A percentile compares a stretch with the other conserved stretches of the same genome.
Conservation (phyloP, 2,888 invertebrate genomes). For the Gryllus longicercus region DNA sequence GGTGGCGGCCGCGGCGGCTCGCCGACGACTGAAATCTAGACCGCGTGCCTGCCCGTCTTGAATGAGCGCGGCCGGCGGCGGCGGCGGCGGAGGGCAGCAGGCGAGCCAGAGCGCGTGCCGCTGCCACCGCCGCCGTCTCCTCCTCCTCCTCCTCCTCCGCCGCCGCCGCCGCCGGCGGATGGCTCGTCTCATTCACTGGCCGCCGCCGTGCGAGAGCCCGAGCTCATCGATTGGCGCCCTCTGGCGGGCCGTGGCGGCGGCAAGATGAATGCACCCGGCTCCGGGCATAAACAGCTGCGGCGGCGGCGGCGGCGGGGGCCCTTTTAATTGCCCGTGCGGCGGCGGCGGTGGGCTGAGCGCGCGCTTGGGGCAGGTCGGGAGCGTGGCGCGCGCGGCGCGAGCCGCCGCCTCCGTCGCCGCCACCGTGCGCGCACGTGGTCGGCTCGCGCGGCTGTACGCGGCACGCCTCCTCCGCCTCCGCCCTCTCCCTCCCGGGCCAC, state of each 20-base stretch:
- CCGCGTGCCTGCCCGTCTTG: slow-evolving; percentile 7
- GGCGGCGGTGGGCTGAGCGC: background rate
- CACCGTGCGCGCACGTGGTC: no score
- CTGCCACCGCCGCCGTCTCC: background rate
- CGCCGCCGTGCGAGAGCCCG: background rate
- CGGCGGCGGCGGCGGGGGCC: background rate
- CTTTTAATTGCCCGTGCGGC: slow-evolving; percentile 7
- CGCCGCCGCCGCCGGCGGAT: background rate
- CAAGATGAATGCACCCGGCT: background rate
- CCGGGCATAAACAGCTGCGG: slow-evolving; percentile 17
- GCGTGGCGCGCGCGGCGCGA: no score
- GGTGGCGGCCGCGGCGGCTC: background rate
- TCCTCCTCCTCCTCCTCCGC: background rate
- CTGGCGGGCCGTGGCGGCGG: background rate
- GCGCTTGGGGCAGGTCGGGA: background rate
- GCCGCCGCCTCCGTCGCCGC: no score
- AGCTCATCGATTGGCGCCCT: slow-evolving; percentile 8
- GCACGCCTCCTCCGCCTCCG: no score
- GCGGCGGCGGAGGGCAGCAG: background rate
- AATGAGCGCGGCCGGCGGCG: background rate
- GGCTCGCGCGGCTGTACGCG: no score
- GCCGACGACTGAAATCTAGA: background rate
- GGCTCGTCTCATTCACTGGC: background rate
- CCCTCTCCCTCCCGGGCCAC: no score
- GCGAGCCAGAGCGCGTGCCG: background rate